Conservation (phyloP, 2,888 invertebrate species). For the Sinelater perroti region DNA sequence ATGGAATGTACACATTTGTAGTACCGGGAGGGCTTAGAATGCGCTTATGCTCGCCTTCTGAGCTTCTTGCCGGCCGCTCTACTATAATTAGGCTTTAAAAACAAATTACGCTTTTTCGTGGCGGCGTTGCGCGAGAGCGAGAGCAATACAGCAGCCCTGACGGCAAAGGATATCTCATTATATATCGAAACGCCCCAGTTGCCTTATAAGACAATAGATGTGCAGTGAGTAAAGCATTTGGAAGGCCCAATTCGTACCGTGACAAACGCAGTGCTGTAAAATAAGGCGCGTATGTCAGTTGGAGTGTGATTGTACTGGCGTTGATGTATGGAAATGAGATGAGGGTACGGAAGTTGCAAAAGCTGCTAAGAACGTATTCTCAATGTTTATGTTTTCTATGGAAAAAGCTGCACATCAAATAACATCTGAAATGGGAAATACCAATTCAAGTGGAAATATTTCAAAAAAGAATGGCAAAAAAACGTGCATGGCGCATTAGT, state of each 20-base stretch:
- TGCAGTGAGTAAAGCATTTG: slow-evolving; percentile 17
- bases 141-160: too few species aligned
- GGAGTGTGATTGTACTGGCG: slow-evolving; percentile 24
- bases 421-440: slow-evolving; percentile 3
- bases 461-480: too few species aligned
- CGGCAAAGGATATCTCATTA: too few species aligned
- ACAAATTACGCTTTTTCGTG: too few species aligned
- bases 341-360: slow-evolving; percentile 25
- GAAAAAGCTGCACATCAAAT: slow-evolving; percentile 2
- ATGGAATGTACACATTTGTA: slow-evolving; percentile 1
- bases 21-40: not conserved
- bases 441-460: too few species aligned
- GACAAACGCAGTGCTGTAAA: slow-evolving; percentile 28
- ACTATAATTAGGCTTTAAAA: too few species aligned
- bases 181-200: too few species aligned
- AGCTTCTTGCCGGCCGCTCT: too few species aligned
- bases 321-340: slow-evolving; percentile 33
- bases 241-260: slow-evolving; percentile 22
- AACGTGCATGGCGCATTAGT: too few species aligned
- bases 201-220: too few species aligned
- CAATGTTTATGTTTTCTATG: slow-evolving; percentile 14
- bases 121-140: too few species aligned
- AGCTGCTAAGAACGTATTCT: slow-evolving; percentile 13
- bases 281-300: slow-evolving; percentile 30
- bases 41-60: too few species aligned